Percentiles rank a stretch among this genome's conserved stretches.
These are phyloP conservation scores for Spinus olivaceus DNA, from an alignment of 2,797 vertebrate genomes.

Conservation along the genomic window DNA sequence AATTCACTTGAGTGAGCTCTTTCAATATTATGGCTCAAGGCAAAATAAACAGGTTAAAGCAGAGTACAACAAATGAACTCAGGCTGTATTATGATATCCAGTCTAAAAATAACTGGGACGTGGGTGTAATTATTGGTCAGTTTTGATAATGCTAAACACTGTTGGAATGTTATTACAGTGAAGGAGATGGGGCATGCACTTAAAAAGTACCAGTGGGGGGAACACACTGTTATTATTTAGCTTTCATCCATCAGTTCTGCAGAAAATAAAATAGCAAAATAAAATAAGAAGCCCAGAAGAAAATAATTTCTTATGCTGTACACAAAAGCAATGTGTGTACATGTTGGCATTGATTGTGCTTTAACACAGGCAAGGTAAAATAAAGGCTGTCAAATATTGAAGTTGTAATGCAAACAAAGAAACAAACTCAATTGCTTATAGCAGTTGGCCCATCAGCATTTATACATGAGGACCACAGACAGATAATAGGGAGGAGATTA, in stretches of 20 bases:
- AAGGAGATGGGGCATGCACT: not conserved
- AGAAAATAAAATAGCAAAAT: not conserved
- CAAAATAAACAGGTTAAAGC: not conserved
- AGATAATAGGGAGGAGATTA: not conserved
- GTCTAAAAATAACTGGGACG: not conserved
- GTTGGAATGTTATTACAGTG: not conserved
- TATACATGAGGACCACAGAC: not conserved
- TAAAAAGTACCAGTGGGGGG: not conserved
- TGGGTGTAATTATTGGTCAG: not conserved
- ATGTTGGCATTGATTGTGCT: not conserved
- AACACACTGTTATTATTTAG: not conserved
- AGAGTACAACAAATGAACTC: not conserved
- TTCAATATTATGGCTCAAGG: not conserved
- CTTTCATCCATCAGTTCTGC: not conserved
- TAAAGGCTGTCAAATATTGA: not conserved
- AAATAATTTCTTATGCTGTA: not conserved
- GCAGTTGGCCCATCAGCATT: not conserved
- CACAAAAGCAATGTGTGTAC: not conserved
- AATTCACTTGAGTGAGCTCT: not conserved
- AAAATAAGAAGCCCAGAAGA: not conserved
- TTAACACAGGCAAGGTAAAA: not conserved
- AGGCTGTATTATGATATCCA: not conserved
- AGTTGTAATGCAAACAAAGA: not conserved
- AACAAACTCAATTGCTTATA: not conserved
- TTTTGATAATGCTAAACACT: not conserved